Conservation (phyloP, 2,888 invertebrate species). For the Acanthacorydalis orientalis region DNA sequence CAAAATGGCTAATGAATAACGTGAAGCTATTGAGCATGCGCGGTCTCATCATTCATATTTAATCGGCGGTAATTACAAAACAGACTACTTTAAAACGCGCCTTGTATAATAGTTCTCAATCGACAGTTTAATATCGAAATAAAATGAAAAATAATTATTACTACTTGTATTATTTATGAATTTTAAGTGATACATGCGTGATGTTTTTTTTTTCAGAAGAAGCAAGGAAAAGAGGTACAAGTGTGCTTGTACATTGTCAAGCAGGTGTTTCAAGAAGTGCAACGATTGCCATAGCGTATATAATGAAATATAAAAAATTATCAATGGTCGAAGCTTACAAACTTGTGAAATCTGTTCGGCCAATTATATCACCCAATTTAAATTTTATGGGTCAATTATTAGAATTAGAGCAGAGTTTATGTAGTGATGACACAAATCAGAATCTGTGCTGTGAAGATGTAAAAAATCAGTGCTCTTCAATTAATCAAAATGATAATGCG, state of each 20-base stretch:
- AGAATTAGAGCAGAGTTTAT: slow-evolving; percentile 60
- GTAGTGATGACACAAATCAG: slow-evolving; percentile 15
- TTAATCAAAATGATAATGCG: no score
- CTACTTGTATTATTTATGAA: no score
- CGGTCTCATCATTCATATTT: no score
- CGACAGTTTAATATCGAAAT: no score
- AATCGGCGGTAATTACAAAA: no score
- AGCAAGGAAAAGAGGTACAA: slow-evolving; percentile 47
- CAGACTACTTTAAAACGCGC: no score
- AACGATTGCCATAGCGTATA: slow-evolving; percentile 86
- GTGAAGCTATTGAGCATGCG: no score
- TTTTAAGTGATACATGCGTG: not conserved
- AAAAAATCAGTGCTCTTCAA: no score
- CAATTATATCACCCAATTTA: slow-evolving; percentile 87
- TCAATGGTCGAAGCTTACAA: slow-evolving; percentile 76
- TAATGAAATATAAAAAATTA: slow-evolving; percentile 75
- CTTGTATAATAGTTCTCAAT: no score
- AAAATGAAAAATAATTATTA: no score
- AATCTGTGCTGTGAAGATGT: no score
- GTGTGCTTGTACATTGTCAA: slow-evolving; percentile 86
- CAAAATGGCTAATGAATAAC: no score
- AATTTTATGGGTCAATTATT: slow-evolving; percentile 86
- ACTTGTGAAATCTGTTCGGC: slow-evolving; percentile 66
- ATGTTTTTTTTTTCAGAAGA: slow-evolving; percentile 39
- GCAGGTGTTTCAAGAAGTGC: slow-evolving; percentile 90